Evolutionary conservation across 2,113 vertebrate species (phyloP), one percentile per base, ranked within the genome.

Genomic region (Spea multiplicata): DNA sequence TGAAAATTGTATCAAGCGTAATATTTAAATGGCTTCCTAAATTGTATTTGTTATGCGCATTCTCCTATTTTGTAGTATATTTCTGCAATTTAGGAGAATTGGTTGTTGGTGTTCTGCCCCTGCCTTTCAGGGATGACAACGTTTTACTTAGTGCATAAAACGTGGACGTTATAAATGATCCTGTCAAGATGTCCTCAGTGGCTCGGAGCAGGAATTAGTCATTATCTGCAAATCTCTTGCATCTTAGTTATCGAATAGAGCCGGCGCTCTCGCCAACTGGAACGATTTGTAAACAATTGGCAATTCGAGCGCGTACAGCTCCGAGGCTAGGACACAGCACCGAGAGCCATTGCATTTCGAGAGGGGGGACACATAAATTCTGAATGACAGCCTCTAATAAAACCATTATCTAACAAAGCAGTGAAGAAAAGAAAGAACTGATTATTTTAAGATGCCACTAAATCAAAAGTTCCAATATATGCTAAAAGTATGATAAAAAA

Each of bases 361-460:
- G 66, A 76, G 82, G 84, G 30, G n/a, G 76, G 76, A 78, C 82
- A 45, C 59, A 55, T 75, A 83, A 85, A 84, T 84, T 81, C 74
- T 14, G 0, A 50, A 82, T 0, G 8, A 71, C 82, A 82, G 81
- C 52, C 72, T 83, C 74, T 59, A 47, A 12, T 80, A 83, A 87
- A 87, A 84, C 16, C 77, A 82, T 86, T 87, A 89, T 84, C 84
- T 82, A 80, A 83, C 81, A 84, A 84, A 85, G 81, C 57, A 81
- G 0, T n/a, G 85, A 65, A 71, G 68, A 75, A 82, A 70, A 82
- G 82, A 81, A 45, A 57, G 50, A 82, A 69, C 72, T 86, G 86
- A 89, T 89, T 86, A 84, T 81, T 75, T 82, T 71, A 76, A 80
- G 81, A 53, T 3, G 61, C 8, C 10, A 71, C 59, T 73, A 86